Percentiles rank a stretch among this genome's conserved stretches.
These are phyloP conservation scores for Momotus momota DNA, from an alignment of 2,797 vertebrate species.

Conservation along the genomic window DNA sequence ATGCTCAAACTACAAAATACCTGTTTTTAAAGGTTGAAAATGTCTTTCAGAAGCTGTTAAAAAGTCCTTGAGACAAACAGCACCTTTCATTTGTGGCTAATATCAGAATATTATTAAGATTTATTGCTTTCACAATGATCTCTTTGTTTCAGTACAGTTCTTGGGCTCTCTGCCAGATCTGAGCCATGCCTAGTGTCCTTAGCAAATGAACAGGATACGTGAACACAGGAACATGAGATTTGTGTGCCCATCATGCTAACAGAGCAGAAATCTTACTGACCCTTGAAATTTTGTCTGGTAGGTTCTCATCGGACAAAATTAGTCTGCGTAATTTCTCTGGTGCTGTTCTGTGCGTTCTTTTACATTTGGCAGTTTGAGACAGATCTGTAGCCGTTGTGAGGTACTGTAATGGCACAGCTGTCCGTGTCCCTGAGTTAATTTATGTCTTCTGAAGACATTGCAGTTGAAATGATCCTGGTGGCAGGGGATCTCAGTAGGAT, in stretches of 20 bases:
- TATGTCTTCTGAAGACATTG: not conserved
- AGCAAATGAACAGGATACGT: not conserved
- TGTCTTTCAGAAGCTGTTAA: not conserved
- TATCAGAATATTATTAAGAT: not conserved
- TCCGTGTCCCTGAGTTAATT: not conserved
- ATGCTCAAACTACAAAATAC: not conserved
- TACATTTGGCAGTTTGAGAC: not conserved
- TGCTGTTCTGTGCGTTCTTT: not conserved
- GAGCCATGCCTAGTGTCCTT: not conserved
- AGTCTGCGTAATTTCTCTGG: not conserved
- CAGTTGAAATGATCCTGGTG: not conserved
- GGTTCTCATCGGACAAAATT: not conserved
- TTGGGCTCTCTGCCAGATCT: not conserved
- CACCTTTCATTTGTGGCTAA: not conserved
- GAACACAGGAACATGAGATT: not conserved
- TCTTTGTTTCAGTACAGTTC: not conserved
- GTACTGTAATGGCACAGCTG: not conserved
- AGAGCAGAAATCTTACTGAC: not conserved
- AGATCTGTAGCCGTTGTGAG: not conserved
- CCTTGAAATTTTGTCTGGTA: not conserved
- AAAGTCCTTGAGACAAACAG: not conserved
- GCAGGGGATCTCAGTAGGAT: fast-evolving
- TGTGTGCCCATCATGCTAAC: not conserved
- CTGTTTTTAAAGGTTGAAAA: not conserved
- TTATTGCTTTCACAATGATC: not conserved